A percentile compares a stretch with the other conserved stretches of the same genome.
phyloP scores from a whole-genome alignment of 2,888 invertebrate genomes.

The Entomobrya proxima region DNA sequence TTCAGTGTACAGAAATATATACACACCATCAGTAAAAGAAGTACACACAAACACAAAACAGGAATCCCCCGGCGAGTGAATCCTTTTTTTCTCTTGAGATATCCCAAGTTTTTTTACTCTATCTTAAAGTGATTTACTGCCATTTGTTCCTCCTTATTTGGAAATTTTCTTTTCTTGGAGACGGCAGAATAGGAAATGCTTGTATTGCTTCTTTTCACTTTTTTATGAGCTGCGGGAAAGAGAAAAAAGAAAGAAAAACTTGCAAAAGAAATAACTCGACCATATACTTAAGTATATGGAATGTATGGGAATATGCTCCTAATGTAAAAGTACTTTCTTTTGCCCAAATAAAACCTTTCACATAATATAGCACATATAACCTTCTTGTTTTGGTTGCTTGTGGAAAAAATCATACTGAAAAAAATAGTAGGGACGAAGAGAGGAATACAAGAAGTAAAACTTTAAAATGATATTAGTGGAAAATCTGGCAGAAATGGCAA shows the following conservation, averaged over 20 bases:
- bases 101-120: conserved; percentile 59
- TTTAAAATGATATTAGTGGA: conserved; percentile 65
- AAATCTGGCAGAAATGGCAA: conserved; percentile 63
- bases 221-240: conserved; percentile 61
- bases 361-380: neutral
- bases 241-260: conserved; percentile 37
- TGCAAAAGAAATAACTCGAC: conserved; percentile 36
- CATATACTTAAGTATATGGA: neutral
- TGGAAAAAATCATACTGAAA: neutral
- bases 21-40: neutral
- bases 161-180: conserved; percentile 54
- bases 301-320: neutral
- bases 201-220: conserved; percentile 61
- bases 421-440: neutral
- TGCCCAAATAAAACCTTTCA: neutral
- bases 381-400: neutral
- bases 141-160: conserved; percentile 66
- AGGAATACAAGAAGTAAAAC: conserved; percentile 28
- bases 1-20: neutral
- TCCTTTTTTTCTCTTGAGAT: conserved; percentile 58
- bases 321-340: neutral
- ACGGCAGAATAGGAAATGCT: conserved; percentile 54
- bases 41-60: neutral
- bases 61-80: conserved; percentile 62
- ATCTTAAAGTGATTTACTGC: conserved; percentile 63